Evolutionary conservation across 2,888 invertebrate species (phyloP).

Genomic region (Leptopilina myrica): DNA sequence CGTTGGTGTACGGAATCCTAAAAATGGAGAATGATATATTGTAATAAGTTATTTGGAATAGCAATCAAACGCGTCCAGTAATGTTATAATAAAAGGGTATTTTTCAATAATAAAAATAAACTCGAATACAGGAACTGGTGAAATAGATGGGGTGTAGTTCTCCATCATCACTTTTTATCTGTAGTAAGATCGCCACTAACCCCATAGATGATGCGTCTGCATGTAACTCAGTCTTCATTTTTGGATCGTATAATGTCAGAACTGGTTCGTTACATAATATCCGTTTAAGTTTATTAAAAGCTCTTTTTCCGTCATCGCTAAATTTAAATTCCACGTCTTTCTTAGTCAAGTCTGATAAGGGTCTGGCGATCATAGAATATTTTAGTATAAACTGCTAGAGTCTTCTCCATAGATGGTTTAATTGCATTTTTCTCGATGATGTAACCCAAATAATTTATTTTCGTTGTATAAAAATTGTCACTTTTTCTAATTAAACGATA

Average conservation of each 20-base stretch:
- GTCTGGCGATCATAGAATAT: conserved; percentile 57
- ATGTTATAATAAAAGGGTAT: too few relatives aligned
- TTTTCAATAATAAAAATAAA: too few relatives aligned
- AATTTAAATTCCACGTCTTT: conserved; percentile 52
- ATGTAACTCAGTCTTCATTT: conserved; percentile 50
- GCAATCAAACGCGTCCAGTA: too few relatives aligned
- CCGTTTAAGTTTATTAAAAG: conserved; percentile 46
- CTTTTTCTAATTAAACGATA: too few relatives aligned
- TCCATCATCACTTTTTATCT: conserved; percentile 55
- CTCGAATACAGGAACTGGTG: conserved; percentile 45
- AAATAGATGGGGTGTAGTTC: conserved; percentile 59
- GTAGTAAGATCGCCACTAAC: conserved; percentile 59
- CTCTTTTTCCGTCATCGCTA: conserved; percentile 30
- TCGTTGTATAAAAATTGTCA: too few relatives aligned
- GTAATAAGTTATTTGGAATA: too few relatives aligned
- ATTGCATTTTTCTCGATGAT: conserved; percentile 44
- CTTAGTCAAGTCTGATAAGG: conserved; percentile 59
- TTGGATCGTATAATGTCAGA: conserved; percentile 44
- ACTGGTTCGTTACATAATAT: conserved; percentile 45
- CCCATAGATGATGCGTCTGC: conserved; percentile 54
- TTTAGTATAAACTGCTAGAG: conserved; percentile 50
- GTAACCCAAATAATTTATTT: conserved; percentile 50
- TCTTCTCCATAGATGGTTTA: conserved; percentile 51
- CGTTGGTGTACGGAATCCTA: too few relatives aligned
- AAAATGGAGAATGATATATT: too few relatives aligned